Evolutionary conservation across 2,113 vertebrate species (phyloP).

Genomic region (Clarias batrachus): DNA sequence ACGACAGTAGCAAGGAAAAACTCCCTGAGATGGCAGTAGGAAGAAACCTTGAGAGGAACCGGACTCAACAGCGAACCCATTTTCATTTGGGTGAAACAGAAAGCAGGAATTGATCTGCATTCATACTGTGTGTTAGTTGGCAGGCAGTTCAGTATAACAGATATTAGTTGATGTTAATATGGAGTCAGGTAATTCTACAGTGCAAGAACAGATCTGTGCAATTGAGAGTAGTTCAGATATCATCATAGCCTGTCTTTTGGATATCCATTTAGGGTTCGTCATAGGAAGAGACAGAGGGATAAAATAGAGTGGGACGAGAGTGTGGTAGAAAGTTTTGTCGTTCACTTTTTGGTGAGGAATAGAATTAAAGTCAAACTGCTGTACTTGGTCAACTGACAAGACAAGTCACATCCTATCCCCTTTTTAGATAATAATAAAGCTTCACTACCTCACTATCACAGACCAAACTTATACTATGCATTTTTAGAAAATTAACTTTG

Average conservation of each 20-base stretch:
- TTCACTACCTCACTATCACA: too few species aligned
- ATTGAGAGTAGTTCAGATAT: neutral
- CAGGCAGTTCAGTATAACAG: too few species aligned
- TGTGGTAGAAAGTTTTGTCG: neutral
- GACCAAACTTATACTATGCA: neutral
- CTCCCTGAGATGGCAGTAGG: too few species aligned
- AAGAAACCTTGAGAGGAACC: too few species aligned
- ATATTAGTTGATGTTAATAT: too few species aligned
- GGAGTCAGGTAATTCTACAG: neutral
- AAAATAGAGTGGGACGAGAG: neutral
- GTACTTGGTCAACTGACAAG: neutral
- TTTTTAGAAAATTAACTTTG: neutral
- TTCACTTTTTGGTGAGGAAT: neutral
- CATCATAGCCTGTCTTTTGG: neutral
- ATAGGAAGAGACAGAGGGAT: neutral
- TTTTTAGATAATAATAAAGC: neutral
- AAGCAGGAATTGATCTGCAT: too few species aligned
- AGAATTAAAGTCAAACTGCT: neutral
- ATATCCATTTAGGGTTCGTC: neutral
- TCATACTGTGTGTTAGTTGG: too few species aligned
- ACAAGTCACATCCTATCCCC: neutral
- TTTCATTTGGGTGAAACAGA: too few species aligned
- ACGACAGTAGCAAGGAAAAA: too few species aligned
- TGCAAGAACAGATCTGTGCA: neutral
- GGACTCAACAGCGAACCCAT: too few species aligned